These are phyloP conservation scores for Donacobius atricapilla DNA, from an alignment of 2,113 vertebrate species.

Conservation along the genomic window DNA sequence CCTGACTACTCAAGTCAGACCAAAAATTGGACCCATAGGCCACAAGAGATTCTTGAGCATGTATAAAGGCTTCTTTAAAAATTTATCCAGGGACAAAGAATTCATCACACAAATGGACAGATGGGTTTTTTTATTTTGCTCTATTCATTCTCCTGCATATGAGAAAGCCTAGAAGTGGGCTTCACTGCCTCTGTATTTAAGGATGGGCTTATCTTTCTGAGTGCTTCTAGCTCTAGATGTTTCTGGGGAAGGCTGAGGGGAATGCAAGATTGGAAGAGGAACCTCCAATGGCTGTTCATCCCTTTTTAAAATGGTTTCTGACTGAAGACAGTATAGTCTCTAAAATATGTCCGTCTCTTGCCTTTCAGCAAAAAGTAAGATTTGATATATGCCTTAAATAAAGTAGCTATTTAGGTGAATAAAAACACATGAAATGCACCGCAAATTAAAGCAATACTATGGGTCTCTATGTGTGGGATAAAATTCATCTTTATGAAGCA, in stretches of 20 bases:
- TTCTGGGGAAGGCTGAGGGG: rapidly evolving
- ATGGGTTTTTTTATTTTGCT: neutral
- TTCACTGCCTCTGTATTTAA: neutral
- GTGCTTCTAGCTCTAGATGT: neutral
- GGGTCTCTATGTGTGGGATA: neutral
- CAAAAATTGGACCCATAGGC: neutral
- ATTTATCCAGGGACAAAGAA: neutral
- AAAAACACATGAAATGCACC: neutral
- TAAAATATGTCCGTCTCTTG: neutral
- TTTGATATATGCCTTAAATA: neutral
- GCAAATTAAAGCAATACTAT: neutral
- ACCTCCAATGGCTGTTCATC: neutral
- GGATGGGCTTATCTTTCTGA: neutral
- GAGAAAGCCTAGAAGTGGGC: neutral
- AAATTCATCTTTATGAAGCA: neutral
- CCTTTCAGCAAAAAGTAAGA: neutral
- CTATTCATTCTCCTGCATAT: neutral
- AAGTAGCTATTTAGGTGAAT: neutral
- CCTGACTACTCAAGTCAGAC: neutral
- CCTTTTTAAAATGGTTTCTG: neutral
- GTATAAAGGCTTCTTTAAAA: neutral
- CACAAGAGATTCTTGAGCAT: neutral
- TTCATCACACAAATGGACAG: neutral
- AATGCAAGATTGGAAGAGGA: neutral
- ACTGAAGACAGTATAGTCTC: neutral